A percentile compares a stretch with the other conserved stretches of the same genome.
Evolutionary conservation across 1,140 invertebrate genomes (phyloP).

Genomic region (Lithobius niger): DNA sequence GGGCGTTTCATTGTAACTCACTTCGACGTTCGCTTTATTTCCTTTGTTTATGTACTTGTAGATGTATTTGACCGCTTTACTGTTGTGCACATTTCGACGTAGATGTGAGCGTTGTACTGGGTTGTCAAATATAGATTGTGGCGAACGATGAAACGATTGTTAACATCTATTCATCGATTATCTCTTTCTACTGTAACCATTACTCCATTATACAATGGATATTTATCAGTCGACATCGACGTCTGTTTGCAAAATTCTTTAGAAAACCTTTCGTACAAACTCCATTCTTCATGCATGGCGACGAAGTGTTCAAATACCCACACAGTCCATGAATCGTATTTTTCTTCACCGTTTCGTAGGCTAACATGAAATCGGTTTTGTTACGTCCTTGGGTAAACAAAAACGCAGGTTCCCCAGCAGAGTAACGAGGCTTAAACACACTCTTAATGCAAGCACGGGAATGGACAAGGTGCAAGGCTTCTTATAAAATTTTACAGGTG

Average conservation of each 20-base stretch:
- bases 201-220: neutral
- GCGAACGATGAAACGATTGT: constrained; percentile 18
- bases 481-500: too few relatives aligned
- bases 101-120: constrained; percentile 19
- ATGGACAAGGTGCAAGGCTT: too few relatives aligned
- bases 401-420: too few relatives aligned
- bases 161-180: constrained; percentile 3
- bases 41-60: too few relatives aligned
- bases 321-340: constrained; percentile 18
- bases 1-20: too few relatives aligned
- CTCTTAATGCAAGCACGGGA: too few relatives aligned
- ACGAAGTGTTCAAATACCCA: constrained; percentile 11
- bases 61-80: too few relatives aligned
- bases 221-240: neutral
- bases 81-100: too few relatives aligned
- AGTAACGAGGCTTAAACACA: too few relatives aligned
- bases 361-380: too few relatives aligned
- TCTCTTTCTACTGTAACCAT: neutral
- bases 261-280: constrained; percentile 1
- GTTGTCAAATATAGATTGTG: constrained; percentile 16
- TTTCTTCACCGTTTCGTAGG: constrained; percentile 5
- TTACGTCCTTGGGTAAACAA: too few relatives aligned
- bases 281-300: constrained; percentile 13
- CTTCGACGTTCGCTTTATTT: too few relatives aligned
- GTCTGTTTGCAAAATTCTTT: neutral